Base-by-base conservation (phyloP, 2,797 vertebrate genomes). In the Kryptopterus vitreolus region DNA sequence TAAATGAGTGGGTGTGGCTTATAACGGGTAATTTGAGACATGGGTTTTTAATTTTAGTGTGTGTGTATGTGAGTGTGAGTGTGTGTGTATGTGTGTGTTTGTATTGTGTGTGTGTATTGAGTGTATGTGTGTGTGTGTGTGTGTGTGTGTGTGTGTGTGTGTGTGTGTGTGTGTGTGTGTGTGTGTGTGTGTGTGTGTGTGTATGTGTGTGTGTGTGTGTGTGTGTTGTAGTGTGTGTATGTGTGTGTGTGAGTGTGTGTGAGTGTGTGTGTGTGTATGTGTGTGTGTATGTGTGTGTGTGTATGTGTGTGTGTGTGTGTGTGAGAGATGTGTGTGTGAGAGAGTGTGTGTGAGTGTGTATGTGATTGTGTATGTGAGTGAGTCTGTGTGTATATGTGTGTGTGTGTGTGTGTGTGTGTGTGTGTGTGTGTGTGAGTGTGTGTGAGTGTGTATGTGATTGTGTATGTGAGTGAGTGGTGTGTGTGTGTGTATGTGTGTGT, bases 361-460 rank as follows among this genome's bases (percentile, higher is more conserved):
- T n/a, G n/a, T n/a, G n/a, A n/a, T n/a, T n/a, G n/a, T n/a, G n/a
- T n/a, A n/a, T n/a, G n/a, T n/a, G n/a, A n/a, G n/a, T n/a, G n/a
- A n/a, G n/a, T n/a, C n/a, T n/a, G 46, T 18, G 46, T 31, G 46
- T 52, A 48, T 71, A 13, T 24, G 22, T 11, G 6, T 12, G 53
- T 26, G 65, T 68, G 65, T 46, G 65, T 68, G 65, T 69, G 13
- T 48, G 66, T 69, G 66, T 48, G 66, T 26, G 66, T 69, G 38
- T 48, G 43, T 48, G 18, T 65, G 16, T 65, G 43, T 63, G 35
- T 38, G 33, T 9, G 9, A 63, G 22, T 63, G 8, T 20, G 33
- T 18, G 59, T 61, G 33, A 38, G 24, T 63, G 59, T 62, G 29
- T 31, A n/a, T n/a, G n/a, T n/a, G n/a, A n/a, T n/a, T n/a, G n/a